These are phyloP conservation scores for Tenualosa thibaudeaui DNA, from an alignment of 2,797 vertebrate genomes.

Conservation along the genomic window DNA sequence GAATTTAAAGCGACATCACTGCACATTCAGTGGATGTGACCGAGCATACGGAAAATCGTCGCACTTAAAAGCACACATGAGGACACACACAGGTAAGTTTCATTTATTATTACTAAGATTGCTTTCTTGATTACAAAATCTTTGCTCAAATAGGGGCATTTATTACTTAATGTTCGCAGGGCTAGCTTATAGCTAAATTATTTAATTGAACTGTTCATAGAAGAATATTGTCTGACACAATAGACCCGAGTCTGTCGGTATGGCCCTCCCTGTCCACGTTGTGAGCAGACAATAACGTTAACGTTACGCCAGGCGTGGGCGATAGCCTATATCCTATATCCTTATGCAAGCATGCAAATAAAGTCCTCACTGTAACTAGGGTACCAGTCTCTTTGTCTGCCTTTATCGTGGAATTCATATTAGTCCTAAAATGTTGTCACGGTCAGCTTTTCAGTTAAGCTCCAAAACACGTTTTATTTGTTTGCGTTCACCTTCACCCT, in stretches of 20 bases:
- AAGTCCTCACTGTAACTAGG: background rate
- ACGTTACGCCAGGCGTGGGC: background rate
- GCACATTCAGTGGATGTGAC: conserved; percentile 65
- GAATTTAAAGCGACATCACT: conserved; percentile 60
- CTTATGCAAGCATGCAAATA: background rate
- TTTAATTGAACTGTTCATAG: background rate
- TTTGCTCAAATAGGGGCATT: background rate
- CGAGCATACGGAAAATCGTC: conserved; percentile 71
- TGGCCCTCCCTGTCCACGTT: conserved; percentile 3
- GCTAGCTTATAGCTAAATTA: background rate
- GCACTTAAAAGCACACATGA: conserved; percentile 71
- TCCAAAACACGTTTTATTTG: background rate
- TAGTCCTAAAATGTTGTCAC: background rate
- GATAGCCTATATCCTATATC: background rate
- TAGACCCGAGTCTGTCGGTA: background rate
- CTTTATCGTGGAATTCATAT: background rate
- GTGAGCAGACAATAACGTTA: background rate
- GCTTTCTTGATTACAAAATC: background rate
- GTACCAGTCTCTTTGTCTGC: background rate
- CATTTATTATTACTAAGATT: background rate
- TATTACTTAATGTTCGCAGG: background rate
- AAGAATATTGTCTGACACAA: background rate
- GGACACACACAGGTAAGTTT: conserved; percentile 64
- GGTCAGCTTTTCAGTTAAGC: background rate
- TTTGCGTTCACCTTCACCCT: background rate